Evolutionary conservation across 2,888 invertebrate genomes (phyloP), one percentile per base, ranked within the genome.

Genomic region (Drosophila planitibia): DNA sequence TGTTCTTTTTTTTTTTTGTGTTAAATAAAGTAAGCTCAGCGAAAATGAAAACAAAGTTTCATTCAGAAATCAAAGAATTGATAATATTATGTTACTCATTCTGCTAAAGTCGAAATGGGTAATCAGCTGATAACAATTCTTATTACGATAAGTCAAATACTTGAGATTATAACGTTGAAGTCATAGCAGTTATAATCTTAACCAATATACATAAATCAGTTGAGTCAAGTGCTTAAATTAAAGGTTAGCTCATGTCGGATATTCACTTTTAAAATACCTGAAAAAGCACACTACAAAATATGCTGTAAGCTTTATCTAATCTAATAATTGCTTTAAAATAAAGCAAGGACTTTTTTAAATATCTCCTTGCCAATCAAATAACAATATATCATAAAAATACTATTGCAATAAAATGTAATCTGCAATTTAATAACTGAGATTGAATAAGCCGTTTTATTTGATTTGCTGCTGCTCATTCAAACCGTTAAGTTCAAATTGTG

Each of bases 121-220:
- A 55, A 55, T 52, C 69, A 41, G 30, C 35, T 64, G 79, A 80
- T 79, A 73, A 63, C 35, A 53, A 49, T 54, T 66, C 44, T 41
- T n/a, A 30, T 41, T 30, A 22, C 30, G 76, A 78, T 76, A 78
- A 78, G 64, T 60, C 22, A 9, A 71, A 59, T 59, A 52, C 57
- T 54, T 6, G 9, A 76, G 68, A 66, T 78, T 77, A 78, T 55
- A 25, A 10, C 10, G 39, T 22, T 62, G 33, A 54, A 61, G 47
- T 61, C 74, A 61, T 58, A 5, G 44, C 37, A 47, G n/a, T 12
- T 66, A 67, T 61, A 72, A 76, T 79, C 76, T 55, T 22, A 33
- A 52, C 32, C 35, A 16, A 41, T 37, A 39, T 19, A 35, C 37
- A 73, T 49, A 58, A 51, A 30, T 61, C 30, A 39, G 47, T 49